Conservation (phyloP, 1,140 invertebrate genomes). For the Pemphigus obesinymphae region DNA sequence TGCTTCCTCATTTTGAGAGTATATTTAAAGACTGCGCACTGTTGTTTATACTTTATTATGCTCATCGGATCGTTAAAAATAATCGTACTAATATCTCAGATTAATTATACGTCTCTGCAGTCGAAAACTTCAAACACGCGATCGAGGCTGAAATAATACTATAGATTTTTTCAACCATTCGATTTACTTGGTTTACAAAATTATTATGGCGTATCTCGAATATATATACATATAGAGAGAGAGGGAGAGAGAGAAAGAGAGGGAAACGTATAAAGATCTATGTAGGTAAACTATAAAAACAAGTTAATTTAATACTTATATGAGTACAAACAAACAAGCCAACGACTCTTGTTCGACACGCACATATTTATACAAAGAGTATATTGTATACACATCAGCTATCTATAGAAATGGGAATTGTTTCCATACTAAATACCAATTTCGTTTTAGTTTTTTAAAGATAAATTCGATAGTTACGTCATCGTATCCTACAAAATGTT, state of each 20-base stretch:
- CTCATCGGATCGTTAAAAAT: not conserved
- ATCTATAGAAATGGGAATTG: not conserved
- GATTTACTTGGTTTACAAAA: not conserved
- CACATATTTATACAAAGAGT: not conserved
- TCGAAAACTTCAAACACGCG: not conserved
- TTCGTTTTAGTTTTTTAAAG: not conserved
- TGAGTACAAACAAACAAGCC: not conserved
- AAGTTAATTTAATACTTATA: not conserved
- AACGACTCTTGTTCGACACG: not conserved
- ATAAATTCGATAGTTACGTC: not conserved
- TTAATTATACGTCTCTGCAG: not conserved
- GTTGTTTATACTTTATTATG: not conserved
- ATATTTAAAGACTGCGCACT: not conserved
- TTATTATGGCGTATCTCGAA: not conserved
- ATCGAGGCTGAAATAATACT: not conserved
- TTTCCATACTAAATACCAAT: not conserved
- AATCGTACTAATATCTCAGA: not conserved
- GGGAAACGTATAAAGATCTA: not conserved
- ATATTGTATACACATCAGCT: not conserved
- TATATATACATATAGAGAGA: not conserved
- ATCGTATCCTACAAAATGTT: no score
- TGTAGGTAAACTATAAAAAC: not conserved
- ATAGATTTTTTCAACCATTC: not conserved
- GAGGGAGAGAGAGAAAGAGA: no score
- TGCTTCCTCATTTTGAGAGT: not conserved